These are phyloP conservation scores for Zophobas atratus DNA, from an alignment of 1,140 invertebrate species.

Conservation along the genomic window DNA sequence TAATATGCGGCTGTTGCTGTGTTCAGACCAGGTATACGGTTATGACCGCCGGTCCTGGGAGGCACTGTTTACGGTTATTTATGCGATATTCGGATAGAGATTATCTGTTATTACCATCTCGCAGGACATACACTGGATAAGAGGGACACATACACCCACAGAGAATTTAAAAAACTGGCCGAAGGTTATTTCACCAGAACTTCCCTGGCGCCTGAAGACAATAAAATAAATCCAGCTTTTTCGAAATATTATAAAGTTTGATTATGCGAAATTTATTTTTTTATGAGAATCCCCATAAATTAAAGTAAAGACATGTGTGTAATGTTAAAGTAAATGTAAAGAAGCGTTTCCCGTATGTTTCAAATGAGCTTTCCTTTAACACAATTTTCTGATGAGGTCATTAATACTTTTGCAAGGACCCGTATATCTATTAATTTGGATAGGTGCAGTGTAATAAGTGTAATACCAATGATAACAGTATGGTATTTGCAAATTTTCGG, in stretches of 20 bases:
- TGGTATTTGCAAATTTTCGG: no score
- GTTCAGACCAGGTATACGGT: conserved; percentile 48
- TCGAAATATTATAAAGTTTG: background rate
- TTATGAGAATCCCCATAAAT: no score
- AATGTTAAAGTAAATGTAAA: no score
- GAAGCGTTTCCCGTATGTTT: no score
- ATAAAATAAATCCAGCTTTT: background rate
- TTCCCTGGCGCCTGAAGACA: background rate
- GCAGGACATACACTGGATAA: conserved; percentile 35
- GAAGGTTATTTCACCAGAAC: background rate
- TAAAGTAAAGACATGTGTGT: no score
- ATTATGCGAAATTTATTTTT: no score
- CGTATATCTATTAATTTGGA: no score
- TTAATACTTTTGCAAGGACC: no score
- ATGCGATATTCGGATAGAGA: conserved; percentile 64
- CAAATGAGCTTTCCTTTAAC: no score
- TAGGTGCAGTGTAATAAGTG: no score
- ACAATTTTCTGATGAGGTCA: no score
- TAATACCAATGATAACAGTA: no score
- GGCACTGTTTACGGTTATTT: conserved; percentile 65
- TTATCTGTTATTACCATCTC: conserved; percentile 59
- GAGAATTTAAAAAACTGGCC: conserved; percentile 4
- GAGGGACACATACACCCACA: conserved; percentile 29
- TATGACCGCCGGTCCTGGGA: conserved; percentile 61
- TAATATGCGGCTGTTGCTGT: conserved; percentile 61